Base-by-base conservation (phyloP, 2,113 vertebrate species). In the Parus major region DNA sequence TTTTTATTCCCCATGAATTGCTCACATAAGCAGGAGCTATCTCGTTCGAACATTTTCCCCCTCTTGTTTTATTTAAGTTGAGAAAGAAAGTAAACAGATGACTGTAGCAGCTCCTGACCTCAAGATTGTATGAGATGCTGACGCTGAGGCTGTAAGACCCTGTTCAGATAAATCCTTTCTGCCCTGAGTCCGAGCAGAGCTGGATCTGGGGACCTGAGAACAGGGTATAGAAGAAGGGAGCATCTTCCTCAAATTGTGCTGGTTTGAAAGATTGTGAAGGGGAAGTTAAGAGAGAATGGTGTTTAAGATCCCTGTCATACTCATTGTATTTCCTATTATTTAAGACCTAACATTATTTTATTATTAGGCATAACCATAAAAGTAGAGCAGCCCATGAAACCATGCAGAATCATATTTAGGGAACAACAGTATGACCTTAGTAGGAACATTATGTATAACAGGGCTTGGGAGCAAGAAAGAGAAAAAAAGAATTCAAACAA, bases 1-100 rank as follows among this genome's bases (percentile, higher is more conserved):
- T 94, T 96, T 97, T 97, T 96, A 95, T 95, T 95, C 94, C 35
- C 75, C 31, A 5, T 90, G 92, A 96, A 93, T 94, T 47, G 61
- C 86, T 90, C 93, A 89, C 90, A 94, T 82, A 96, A 95, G 90
- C 65, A 91, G 75, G 61, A 93, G 70, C 71, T 70, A 86, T 93
- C 57, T 93, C 56, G 10, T 95, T 81, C 10, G 18, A 94, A 82
- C 56, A 35, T 83, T 89, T 69, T 14, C 28, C 28, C 27, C 44
- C 49, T 91, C 83, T 80, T 93, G 76, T 96, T 93, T 85, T 83
- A 81, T 94, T 93, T 93, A 92, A 79, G 71, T 79, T 88, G 86
- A 86, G 77, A 91, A 87, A 80, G 59, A 92, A 88, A 95, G 64
- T 86, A 97, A 96, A 87, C 36, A 91, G 71, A 81, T 50, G 59